These are phyloP conservation scores for Herminia tarsipennalis DNA, from an alignment of 2,888 invertebrate species.

Conservation along the genomic window DNA sequence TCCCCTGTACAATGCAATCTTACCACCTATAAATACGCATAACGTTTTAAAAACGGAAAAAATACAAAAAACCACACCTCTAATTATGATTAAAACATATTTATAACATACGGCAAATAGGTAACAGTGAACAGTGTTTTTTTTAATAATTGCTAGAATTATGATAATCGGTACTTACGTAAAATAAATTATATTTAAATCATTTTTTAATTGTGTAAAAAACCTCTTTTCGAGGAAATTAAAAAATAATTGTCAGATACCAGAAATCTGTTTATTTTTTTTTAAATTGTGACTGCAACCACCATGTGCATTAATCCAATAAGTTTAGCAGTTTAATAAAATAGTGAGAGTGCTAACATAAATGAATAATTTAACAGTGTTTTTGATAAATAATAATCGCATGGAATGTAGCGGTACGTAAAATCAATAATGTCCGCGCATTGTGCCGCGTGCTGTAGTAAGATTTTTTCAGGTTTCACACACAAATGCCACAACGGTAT, in stretches of 20 bases:
- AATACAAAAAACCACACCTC: conserved; percentile 42
- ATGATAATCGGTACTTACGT: conserved; percentile 37
- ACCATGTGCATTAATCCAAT: conserved; percentile 6
- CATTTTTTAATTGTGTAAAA: too few relatives aligned
- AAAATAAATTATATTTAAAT: conserved; percentile 6
- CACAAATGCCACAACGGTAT: conserved; percentile 23
- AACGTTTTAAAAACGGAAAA: conserved; percentile 59
- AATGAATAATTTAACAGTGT: conserved; percentile 36
- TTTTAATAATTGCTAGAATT: conserved; percentile 31
- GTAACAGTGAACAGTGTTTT: conserved; percentile 45
- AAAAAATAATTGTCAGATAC: too few relatives aligned
- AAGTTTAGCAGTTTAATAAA: conserved; percentile 7
- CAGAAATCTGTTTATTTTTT: conserved; percentile 13
- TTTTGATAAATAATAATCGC: conserved; percentile 61
- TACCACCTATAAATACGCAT: conserved; percentile 54
- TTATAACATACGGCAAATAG: conserved; percentile 72
- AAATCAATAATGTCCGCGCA: conserved; percentile 81
- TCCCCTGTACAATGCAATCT: conserved; percentile 61
- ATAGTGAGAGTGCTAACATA: conserved; percentile 18
- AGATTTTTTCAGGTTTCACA: conserved; percentile 38
- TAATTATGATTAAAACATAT: conserved; percentile 64
- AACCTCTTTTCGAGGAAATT: too few relatives aligned
- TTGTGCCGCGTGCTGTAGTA: conserved; percentile 40
- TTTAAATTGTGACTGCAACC: conserved; percentile 8
- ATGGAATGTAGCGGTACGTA: conserved; percentile 58